Evolutionary conservation across 2,113 vertebrate species (phyloP), one percentile per base, ranked within the genome.

Genomic region (Orycteropus afer): DNA sequence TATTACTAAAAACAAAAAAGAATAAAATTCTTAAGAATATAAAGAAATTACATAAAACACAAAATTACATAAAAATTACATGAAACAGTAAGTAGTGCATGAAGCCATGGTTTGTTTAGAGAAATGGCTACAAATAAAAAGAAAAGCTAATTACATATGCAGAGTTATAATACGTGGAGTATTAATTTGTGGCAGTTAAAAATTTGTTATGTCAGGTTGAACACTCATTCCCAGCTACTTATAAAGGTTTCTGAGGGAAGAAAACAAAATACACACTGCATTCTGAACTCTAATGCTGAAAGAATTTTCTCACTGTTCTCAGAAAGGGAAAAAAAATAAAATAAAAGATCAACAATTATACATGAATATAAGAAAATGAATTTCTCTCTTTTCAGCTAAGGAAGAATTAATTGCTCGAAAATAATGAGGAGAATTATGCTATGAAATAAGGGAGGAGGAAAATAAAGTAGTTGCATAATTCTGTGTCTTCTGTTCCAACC

Each of bases 401-500:
- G 34, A 89, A 90, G 53, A 94, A 59, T 59, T 78, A 67, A 93
- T 63, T 4, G 20, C 53, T 93, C n/a, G n/a, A 67, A 74, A 65
- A 89, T 74, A 79, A 67, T 40, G 47, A 81, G 40, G 89, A 67
- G 27, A 86, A 13, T 27, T 83, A 2, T 53, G 29, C 18, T 40
- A 63, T 86, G 34, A 93, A 89, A 27, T 25, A 49, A 86, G 10
- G 45, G 15, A 91, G 22, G 34, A 15, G 34, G 17, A 27, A 12
- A 67, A 69, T n/a, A 69, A 37, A 37, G 17, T 37, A 69, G 1
- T 32, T 14, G 34, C 7, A 0, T 3, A 15, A 1, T 37, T 11
- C 13, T 40, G 49, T 7, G 5, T 89, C 47, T 91, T 91, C 65
- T 67, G 55, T 17, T 93, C 57, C 57, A 57, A 80, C 8, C 13